A percentile compares a stretch with the other conserved stretches of the same genome.
phyloP scores from a whole-genome alignment of 1,140 invertebrate species.

The Diachasma alloeum region DNA sequence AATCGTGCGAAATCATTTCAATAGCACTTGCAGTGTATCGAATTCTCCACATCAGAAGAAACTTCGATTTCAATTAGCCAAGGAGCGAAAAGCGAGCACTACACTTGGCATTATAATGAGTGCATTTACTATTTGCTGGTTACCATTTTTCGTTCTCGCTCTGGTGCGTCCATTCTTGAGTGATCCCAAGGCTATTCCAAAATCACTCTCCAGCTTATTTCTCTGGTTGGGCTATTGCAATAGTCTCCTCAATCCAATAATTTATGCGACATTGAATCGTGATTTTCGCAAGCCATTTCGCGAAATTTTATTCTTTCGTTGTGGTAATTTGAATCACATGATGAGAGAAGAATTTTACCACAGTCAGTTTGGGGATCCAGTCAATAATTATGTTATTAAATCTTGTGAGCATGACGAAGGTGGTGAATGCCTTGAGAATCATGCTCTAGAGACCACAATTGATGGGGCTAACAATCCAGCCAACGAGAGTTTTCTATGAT shows the following conservation, averaged over 20 bases:
- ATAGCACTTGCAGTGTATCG: conserved; percentile 61
- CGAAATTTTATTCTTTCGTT: conserved; percentile 88
- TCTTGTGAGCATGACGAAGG: conserved; percentile 44
- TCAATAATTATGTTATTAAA: conserved; percentile 56
- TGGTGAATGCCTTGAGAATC: conserved; percentile 40
- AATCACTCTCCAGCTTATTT: conserved; percentile 70
- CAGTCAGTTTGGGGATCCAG: conserved; percentile 87
- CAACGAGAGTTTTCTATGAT: conserved; percentile 62
- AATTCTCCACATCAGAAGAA: conserved; percentile 73
- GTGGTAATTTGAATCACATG: conserved; percentile 87
- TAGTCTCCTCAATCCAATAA: conserved; percentile 90
- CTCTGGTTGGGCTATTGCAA: conserved; percentile 95
- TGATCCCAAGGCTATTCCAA: conserved; percentile 71
- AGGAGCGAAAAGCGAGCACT: conserved; percentile 93
- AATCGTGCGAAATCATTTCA: conserved; percentile 56
- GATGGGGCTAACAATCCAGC: conserved; percentile 44
- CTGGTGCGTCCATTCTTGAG: conserved; percentile 83
- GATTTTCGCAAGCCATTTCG: conserved; percentile 94
- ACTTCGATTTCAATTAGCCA: conserved; percentile 81
- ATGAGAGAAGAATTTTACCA: conserved; percentile 94
- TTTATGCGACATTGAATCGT: conserved; percentile 90
- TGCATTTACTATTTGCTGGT: conserved; percentile 95
- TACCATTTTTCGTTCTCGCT: conserved; percentile 95
- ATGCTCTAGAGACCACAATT: conserved; percentile 31
- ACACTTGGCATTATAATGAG: conserved; percentile 98